Base-by-base conservation (phyloP, 1,140 invertebrate genomes). In the Drosophila littoralis region DNA sequence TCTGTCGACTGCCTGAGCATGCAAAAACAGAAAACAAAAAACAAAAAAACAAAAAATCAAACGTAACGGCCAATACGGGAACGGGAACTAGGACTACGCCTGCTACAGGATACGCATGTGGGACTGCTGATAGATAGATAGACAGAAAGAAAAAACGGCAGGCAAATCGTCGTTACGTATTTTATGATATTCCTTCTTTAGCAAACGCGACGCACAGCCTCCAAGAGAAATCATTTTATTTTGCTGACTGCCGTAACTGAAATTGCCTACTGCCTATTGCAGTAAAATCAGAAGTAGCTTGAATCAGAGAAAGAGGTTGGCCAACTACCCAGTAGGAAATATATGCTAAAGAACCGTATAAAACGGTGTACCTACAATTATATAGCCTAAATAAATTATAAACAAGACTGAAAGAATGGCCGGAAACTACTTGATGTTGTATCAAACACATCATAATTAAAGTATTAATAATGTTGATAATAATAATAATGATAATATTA, bases 201-300 rank as follows among this genome's bases (percentile, higher is more conserved):
- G 40, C 68, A 45, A 57, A 51, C 52, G 48, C 65, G 72, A 32
- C 43, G 50, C 42, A 40, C 50, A 46, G 59, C 72, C 42, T 60
- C 43, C 51, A 38, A 74, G 66, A 83, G 77, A 79, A 88, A 88
- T 86, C 65, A 86, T 86, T 86, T 88, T 74, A 86, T 86, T 86
- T 71, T 86, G 83, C 83, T 86, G 83, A 86, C 83, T 83, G 84
- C 80, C 83, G 83, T 83, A 77, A 88, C 83, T 74, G 66, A 72
- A 86, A 86, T 88, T 86, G 83, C 83, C 79, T 81, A 81, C 74
- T 81, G 74, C 64, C 60, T 63, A 75, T 60, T 61, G 61, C 22
- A 58, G 17, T 43, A 58, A 46, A 52, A 7, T 6, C 17, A 13
- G 65, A 46, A 75, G 55, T 35, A 28, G 28, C 22, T 28, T 28